Base-by-base conservation (phyloP, 2,888 invertebrate genomes). In the Rotaria macrura region DNA sequence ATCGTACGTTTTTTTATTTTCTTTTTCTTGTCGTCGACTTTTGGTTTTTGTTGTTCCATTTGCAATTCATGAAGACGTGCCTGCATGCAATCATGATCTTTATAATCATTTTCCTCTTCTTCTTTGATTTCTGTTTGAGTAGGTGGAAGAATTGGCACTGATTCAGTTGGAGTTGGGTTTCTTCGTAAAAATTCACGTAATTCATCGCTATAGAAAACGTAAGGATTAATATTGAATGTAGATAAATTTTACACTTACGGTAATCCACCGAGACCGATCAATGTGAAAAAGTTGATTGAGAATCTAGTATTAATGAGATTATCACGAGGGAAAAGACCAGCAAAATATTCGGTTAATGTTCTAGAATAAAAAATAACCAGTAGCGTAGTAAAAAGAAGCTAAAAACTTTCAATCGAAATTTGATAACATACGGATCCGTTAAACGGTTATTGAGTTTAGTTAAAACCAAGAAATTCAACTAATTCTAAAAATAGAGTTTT, bases 201-300 rank as follows among this genome's bases (percentile, higher is more conserved):
- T 43, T 79, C 79, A n/a, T 79, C 79, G 12, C 79, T 79, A 79
- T 40, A 74, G 25, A 2, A 74, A 43, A 74, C 6, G 17, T 9
- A 74, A 43, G 2, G 1, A 43, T 34, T 43, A 10, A 43, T 25
- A 74, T 40, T 7, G 3, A 40, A 40, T 23, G 14, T 7, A 7
- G 12, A 72, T 74, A 12, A 43, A 25, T 0, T 34, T 6, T 9
- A 38, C 23, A 90, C 93, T 92, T 90, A 93, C 92, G 98, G 99
- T 2, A 99, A 92, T 1, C 97, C 97, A 86, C 98, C 98, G 85
- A 99, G 93, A 88, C 98, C 97, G 89, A 97, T 97, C 0, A 96
- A 95, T 0, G 97, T 97, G 91, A 97, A 97, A 92, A 97, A 97
- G 90, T 97, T 97, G 84, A 99, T 98, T 0, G 98, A 95, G 92